A percentile compares a stretch with the other conserved stretches of the same genome.
Conservation (phyloP, 2,888 invertebrate genomes). For the Digitonthophagus gazella region DNA sequence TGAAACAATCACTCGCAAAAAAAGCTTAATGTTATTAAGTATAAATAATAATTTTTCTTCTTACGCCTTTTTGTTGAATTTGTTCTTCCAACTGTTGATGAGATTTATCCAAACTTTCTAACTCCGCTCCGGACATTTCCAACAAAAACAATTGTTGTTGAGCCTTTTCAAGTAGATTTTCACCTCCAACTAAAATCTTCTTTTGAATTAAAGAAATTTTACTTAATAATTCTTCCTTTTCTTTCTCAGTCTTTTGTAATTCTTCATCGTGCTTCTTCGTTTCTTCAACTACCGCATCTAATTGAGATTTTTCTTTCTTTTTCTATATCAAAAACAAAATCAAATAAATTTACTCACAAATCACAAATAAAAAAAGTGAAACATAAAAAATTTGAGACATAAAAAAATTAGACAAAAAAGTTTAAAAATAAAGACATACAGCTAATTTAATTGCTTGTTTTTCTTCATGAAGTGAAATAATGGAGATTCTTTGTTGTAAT, state of each 20-base stretch:
- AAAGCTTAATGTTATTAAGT: slow-evolving; percentile 15
- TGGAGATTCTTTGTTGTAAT: slow-evolving; percentile 73
- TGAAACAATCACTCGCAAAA: too few relatives aligned
- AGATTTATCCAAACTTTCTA: slow-evolving; percentile 73
- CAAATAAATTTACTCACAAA: too few relatives aligned
- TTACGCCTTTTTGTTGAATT: slow-evolving; percentile 80
- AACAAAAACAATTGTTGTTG: slow-evolving; percentile 88
- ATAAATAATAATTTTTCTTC: slow-evolving; percentile 8
- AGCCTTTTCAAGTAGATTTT: slow-evolving; percentile 95
- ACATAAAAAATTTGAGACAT: too few relatives aligned
- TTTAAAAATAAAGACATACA: slow-evolving; percentile 21
- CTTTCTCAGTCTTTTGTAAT: slow-evolving; percentile 54
- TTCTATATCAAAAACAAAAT: slow-evolving; percentile 34
- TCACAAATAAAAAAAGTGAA: too few relatives aligned
- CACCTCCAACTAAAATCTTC: slow-evolving; percentile 96
- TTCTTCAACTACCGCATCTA: slow-evolving; percentile 40
- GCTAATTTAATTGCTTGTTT: slow-evolving; percentile 39
- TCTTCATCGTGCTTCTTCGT: slow-evolving; percentile 44
- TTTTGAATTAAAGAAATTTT: slow-evolving; percentile 89
- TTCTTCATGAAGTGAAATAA: slow-evolving; percentile 42
- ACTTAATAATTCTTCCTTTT: slow-evolving; percentile 79
- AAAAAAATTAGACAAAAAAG: background rate
- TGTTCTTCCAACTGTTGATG: slow-evolving; percentile 80
- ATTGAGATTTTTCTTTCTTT: slow-evolving; percentile 30
- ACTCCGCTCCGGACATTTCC: slow-evolving; percentile 80